A percentile compares a stretch with the other conserved stretches of the same genome.
Evolutionary conservation across 2,888 invertebrate species (phyloP).

Genomic region (Pyralis farinalis): DNA sequence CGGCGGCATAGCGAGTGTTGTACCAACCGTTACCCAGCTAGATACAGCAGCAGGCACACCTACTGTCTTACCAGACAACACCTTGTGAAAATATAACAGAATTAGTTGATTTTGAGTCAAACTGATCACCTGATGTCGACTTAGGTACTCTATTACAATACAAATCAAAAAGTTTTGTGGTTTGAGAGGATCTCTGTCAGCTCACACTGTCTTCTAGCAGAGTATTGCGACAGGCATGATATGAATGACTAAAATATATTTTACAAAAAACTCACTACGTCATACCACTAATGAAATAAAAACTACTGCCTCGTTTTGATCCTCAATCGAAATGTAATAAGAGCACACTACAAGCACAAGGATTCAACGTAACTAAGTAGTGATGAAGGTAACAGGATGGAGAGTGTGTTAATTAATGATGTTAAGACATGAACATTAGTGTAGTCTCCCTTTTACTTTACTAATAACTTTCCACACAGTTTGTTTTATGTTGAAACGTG

Average conservation of each 20-base stretch:
- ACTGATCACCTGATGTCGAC: conserved; percentile 59
- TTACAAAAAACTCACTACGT: conserved; percentile 57
- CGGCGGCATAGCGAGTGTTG: conserved; percentile 58
- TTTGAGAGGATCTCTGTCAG: conserved; percentile 62
- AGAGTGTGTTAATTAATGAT: conserved; percentile 23
- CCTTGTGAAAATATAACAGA: conserved; percentile 80
- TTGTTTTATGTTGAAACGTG: not conserved
- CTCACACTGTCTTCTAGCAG: conserved; percentile 59
- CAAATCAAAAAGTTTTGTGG: conserved; percentile 51
- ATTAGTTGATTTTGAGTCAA: conserved; percentile 79
- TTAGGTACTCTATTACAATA: conserved; percentile 44
- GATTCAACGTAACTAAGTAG: conserved; percentile 41
- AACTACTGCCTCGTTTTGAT: conserved; percentile 57
- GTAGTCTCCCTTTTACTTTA: conserved; percentile 54
- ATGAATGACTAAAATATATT: conserved; percentile 58
- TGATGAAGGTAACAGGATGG: conserved; percentile 64
- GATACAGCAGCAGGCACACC: conserved; percentile 74
- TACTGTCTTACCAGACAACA: conserved; percentile 81
- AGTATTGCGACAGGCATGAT: conserved; percentile 50
- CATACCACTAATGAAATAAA: conserved; percentile 56
- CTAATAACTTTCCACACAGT: conserved; percentile 20
- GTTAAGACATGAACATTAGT: conserved; percentile 44
- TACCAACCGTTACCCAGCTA: conserved; percentile 72
- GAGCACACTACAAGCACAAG: conserved; percentile 67
- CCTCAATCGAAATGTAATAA: conserved; percentile 55